Evolutionary conservation across 2,113 vertebrate species (phyloP), one percentile per base, ranked within the genome.

Genomic region (Corythaixoides concolor): DNA sequence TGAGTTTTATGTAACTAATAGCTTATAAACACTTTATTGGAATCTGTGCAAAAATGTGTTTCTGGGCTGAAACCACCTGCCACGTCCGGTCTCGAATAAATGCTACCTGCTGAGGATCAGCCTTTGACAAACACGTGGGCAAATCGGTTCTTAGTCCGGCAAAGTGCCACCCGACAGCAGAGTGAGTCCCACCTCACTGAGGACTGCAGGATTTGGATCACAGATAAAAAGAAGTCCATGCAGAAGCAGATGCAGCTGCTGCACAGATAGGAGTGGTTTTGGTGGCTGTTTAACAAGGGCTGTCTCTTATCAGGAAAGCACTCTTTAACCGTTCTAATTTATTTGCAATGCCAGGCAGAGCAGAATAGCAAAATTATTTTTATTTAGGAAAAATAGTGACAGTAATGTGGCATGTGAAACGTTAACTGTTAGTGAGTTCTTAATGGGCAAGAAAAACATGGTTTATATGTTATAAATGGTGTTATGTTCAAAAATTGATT

Each of bases 1-100:
- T 45, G 81, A 91, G 81, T 85, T 95, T 96, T 96, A 97, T 92
- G 83, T 82, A 96, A 93, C 90, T 49, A 92, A 95, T 89, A 87
- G 86, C 90, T 97, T 97, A 95, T 95, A 97, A 97, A 97, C 97
- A 91, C 94, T 96, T 96, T 82, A 95, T 47, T 97, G 94, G 97
- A 95, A 92, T 92, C 89, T 89, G 58, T 89, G 91, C 96, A 96
- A 95, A 89, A 97, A 94, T 87, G 88, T 91, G 94, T 92, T 96
- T 93, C 80, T 88, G 56, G 92, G 89, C 53, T 92, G 92, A 89
- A 96, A 97, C 96, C 97, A 95, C 97, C 97, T 95, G 97, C 92
- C 87, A 95, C 0, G 11, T 89, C 89, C 17, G 5, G 84, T 75
- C 86, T 94, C n/a, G 27, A 93, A 68, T 73, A 92, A 89, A 92